These are phyloP conservation scores for Hoplostethus atlanticus DNA, from an alignment of 2,797 vertebrate species.

Conservation along the genomic window DNA sequence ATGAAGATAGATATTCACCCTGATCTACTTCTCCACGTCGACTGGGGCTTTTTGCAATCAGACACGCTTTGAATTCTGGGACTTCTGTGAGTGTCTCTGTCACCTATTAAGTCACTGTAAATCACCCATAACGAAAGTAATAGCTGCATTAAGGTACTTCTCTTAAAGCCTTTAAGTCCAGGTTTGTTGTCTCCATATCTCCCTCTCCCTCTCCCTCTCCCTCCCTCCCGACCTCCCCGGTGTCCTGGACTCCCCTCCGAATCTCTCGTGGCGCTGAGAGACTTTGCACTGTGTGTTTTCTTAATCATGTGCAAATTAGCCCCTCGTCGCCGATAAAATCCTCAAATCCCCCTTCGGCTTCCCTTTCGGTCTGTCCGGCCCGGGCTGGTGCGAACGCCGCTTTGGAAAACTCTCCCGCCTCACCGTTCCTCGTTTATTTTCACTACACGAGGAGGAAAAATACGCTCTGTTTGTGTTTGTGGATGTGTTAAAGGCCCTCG, in stretches of 20 bases:
- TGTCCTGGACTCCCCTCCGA: constrained; percentile 29
- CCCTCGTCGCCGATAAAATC: constrained; percentile 72
- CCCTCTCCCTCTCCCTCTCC: neutral
- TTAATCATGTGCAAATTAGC: constrained; percentile 80
- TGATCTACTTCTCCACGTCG: constrained; percentile 36
- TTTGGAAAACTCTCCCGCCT: constrained; percentile 63
- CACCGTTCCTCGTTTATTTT: constrained; percentile 68
- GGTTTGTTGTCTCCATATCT: constrained; percentile 46
- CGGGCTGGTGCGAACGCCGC: constrained; percentile 29
- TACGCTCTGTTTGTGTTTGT: constrained; percentile 73
- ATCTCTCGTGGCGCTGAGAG: constrained; percentile 51
- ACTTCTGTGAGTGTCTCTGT: constrained; percentile 34
- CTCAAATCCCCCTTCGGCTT: constrained; percentile 62
- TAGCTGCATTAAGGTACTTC: constrained; percentile 41
- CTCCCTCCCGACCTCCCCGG: constrained; percentile 32
- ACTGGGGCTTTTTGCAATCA: constrained; percentile 29
- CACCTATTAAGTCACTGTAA: constrained; percentile 11
- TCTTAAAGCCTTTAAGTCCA: constrained; percentile 22
- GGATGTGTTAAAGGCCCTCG: constrained; percentile 70
- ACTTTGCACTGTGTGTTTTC: constrained; percentile 77
- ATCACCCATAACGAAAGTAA: constrained; percentile 44
- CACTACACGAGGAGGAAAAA: constrained; percentile 53
- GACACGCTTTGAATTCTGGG: neutral
- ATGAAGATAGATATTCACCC: constrained; percentile 70
- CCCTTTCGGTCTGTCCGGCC: constrained; percentile 21